Evolutionary conservation across 1,140 invertebrate genomes (phyloP).

Genomic region (Temnothorax nylanderi): DNA sequence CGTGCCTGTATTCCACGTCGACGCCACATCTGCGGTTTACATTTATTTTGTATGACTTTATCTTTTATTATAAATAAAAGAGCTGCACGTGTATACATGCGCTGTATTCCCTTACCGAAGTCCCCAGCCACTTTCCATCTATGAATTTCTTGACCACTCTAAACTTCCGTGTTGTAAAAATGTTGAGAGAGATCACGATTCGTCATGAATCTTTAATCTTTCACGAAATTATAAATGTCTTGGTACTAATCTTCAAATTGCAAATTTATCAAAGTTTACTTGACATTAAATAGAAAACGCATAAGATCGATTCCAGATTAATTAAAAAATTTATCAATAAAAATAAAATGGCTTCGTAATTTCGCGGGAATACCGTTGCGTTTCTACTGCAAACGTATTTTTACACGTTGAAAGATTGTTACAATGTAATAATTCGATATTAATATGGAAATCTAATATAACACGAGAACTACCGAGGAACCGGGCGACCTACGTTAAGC

Average conservation of each 20-base stretch:
- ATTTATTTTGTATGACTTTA: slow-evolving; percentile 42
- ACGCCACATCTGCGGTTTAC: slow-evolving; percentile 38
- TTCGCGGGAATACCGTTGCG: background rate
- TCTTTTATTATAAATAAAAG: slow-evolving; percentile 45
- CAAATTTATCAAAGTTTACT: background rate
- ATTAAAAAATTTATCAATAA: background rate
- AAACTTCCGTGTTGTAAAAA: background rate
- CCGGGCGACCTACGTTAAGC: slow-evolving; percentile 11
- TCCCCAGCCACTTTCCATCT: background rate
- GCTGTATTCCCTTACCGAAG: background rate
- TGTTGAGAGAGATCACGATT: background rate
- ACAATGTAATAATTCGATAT: slow-evolving; percentile 23
- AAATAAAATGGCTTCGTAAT: background rate
- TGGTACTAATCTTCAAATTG: background rate
- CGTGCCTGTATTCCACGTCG: slow-evolving; percentile 1
- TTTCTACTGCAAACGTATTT: background rate
- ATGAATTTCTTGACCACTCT: background rate
- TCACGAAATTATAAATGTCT: background rate
- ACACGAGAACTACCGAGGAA: slow-evolving; percentile 7
- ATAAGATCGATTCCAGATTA: background rate
- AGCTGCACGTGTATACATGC: background rate
- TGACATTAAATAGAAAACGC: background rate
- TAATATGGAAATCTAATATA: slow-evolving; percentile 42
- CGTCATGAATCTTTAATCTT: background rate
- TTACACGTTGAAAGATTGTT: background rate